Base-by-base conservation (phyloP, 2,797 vertebrate genomes). In the Liparis tanakae region DNA sequence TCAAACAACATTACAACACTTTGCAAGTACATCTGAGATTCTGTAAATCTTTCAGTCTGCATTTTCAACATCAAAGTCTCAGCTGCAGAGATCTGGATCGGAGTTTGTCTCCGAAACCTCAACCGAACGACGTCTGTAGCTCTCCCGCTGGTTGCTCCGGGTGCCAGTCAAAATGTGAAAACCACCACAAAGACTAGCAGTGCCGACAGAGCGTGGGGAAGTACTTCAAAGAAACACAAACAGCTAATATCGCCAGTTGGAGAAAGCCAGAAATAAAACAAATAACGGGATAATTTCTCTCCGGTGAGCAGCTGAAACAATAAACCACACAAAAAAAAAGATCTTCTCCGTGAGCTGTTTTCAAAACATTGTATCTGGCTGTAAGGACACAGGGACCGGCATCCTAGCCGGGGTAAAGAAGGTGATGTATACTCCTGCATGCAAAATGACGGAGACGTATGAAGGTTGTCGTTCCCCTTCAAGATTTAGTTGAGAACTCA, bases 281-380 rank as follows among this genome's bases (percentile, higher is more conserved):
- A 90, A 91, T 81, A 88, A 48, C 0, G 22, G 65, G 51, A 78
- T 43, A 51, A 72, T 85, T 78, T 79, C 73, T 72, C 70, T 85
- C 67, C 67, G 69, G 89, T 78, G 79, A 88, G 78, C 88, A 93
- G 89, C 92, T 93, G 91, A 53, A 71, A 91, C 83, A 92, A 93
- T 85, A 92, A 91, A 88, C 80, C 75, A 61, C 62, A 15, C 76
- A 60, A 56, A 67, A 22, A 63, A 76, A 62, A 20, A 4, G 7
- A 9, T 66, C 10, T 36, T 53, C 7, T 48, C 44, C 37, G 37
- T 17, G 25, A 4, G 3, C 30, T 25, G 22, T 48, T 34, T 44
- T 56, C 14, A 43, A 58, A 57, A 50, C 6, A 10, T 57, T 46
- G 10, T 25, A 59, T 67, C 50, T 39, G 65, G 30, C 37, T 76